Percentiles rank a stretch among this genome's conserved stretches.
phyloP scores from a whole-genome alignment of 2,113 vertebrate genomes.

The Lycocorax pyrrhopterus region DNA sequence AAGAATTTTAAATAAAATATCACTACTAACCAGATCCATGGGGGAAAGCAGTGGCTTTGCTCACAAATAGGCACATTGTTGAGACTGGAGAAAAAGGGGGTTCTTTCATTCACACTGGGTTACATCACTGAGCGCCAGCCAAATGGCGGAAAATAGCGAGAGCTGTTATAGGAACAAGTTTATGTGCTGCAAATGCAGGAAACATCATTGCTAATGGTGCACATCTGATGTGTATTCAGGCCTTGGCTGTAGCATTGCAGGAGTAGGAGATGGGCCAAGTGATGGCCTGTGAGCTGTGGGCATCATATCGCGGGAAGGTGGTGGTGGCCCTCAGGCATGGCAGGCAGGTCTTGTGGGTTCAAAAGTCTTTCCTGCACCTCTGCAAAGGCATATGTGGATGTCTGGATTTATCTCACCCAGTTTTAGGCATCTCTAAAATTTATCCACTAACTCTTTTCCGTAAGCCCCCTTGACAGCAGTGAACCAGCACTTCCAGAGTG shows the following conservation, averaged over 20 bases:
- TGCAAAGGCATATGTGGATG: neutral
- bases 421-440: neutral
- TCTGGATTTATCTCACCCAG: neutral
- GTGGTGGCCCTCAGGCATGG: neutral
- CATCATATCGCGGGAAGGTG: neutral
- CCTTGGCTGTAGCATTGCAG: neutral
- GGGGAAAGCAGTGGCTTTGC: conserved; percentile 12
- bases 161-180: conserved; percentile 23
- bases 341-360: neutral
- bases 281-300: neutral
- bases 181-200: conserved; percentile 21
- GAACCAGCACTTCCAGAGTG: neutral
- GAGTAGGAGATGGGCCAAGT: neutral
- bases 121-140: conserved; percentile 1
- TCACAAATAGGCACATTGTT: conserved; percentile 54
- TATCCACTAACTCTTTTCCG: neutral
- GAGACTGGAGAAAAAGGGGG: conserved; percentile 4
- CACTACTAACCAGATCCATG: neutral
- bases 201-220: conserved; percentile 22
- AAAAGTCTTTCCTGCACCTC: neutral
- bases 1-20: conserved; percentile 57
- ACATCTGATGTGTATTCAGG: conserved; percentile 6
- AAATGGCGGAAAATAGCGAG: neutral
- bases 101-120: conserved; percentile 48
- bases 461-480: neutral